These are phyloP conservation scores for Oryctes rhinoceros DNA, from an alignment of 1,140 invertebrate species.

Conservation along the genomic window DNA sequence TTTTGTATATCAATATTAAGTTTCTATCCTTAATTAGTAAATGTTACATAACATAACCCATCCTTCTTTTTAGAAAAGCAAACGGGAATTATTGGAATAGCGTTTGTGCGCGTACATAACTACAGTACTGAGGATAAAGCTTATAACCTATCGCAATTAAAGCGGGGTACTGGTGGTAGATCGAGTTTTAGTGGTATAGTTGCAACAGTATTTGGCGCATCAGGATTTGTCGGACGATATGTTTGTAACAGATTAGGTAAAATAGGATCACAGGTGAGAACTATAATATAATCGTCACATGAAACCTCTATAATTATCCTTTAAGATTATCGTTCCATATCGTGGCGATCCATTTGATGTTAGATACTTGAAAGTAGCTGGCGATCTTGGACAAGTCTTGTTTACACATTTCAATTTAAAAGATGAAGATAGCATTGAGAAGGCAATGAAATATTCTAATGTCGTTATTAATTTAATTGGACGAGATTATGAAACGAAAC, in stretches of 20 bases:
- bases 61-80: constrained; percentile 46
- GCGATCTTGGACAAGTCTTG: constrained; percentile 96
- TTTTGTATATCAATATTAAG: constrained; percentile 10
- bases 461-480: constrained; percentile 97
- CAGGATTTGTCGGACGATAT: constrained; percentile 87
- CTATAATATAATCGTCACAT: neutral
- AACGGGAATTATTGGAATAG: constrained; percentile 47
- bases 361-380: constrained; percentile 79
- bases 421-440: constrained; percentile 89
- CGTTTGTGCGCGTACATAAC: constrained; percentile 47
- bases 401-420: constrained; percentile 86
- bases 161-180: constrained; percentile 91
- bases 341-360: constrained; percentile 85
- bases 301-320: constrained; percentile 50
- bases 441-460: constrained; percentile 93
- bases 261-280: constrained; percentile 78
- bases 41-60: constrained; percentile 50
- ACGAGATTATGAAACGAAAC: constrained; percentile 89
- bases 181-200: constrained; percentile 96
- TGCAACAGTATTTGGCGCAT: constrained; percentile 95
- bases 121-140: constrained; percentile 61
- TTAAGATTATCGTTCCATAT: constrained; percentile 91
- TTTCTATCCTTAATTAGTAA: neutral
- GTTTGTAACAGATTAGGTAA: constrained; percentile 91
- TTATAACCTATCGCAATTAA: constrained; percentile 71